Conservation (phyloP, 2,888 invertebrate species). For the Tenthredo amoena region DNA sequence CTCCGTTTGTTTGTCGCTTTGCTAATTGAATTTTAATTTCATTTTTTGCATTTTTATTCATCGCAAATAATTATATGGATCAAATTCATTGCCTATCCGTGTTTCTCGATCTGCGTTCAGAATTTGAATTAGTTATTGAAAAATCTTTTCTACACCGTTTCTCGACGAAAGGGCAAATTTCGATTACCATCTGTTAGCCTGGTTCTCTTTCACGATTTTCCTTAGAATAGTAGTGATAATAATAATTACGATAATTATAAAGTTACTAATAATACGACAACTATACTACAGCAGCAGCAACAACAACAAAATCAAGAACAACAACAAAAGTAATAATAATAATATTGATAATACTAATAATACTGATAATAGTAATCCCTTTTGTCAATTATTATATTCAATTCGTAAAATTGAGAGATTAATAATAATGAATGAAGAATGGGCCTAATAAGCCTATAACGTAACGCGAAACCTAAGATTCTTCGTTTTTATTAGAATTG, state of each 20-base stretch:
- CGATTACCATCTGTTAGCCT: background rate
- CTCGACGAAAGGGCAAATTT: background rate
- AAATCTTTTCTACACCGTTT: background rate
- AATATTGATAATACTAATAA: constrained; percentile 23
- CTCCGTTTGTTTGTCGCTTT: background rate
- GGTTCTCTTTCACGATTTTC: background rate
- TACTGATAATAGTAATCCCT: constrained; percentile 58
- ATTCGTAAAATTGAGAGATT: constrained; percentile 33
- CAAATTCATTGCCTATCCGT: background rate
- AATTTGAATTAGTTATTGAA: background rate
- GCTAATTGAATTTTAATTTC: background rate
- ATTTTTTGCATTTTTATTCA: background rate
- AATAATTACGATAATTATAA: constrained; percentile 23
- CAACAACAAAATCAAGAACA: constrained; percentile 7
- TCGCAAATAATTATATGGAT: background rate
- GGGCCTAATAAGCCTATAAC: background rate
- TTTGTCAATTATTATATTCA: constrained; percentile 65
- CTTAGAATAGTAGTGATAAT: background rate
- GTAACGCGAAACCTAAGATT: constrained; percentile 3
- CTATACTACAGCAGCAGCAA: background rate
- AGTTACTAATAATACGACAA: constrained; percentile 4
- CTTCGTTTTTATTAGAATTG: constrained; percentile 1
- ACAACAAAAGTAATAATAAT: constrained; percentile 17
- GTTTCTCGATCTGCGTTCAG: background rate
- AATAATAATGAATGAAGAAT: background rate